Conservation (phyloP, 2,113 vertebrate species). For the Melospiza melodia region DNA sequence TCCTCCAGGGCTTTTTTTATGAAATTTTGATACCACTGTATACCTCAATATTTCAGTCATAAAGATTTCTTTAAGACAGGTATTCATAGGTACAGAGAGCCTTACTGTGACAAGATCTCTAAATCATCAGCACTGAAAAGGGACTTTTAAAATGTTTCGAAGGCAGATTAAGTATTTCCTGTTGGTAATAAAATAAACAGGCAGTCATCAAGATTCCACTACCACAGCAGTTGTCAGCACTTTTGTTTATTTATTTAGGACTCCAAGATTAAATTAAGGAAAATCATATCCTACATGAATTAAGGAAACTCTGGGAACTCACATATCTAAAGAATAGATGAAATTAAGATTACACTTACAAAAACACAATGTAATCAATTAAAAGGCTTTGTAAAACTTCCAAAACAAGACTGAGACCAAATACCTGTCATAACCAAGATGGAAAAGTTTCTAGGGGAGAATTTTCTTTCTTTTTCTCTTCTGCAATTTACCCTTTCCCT, state of each 20-base stretch:
- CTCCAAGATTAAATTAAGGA: background rate
- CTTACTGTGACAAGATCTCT: background rate
- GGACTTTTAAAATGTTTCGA: background rate
- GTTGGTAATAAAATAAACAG: background rate
- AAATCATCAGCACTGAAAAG: background rate
- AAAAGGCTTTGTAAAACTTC: background rate
- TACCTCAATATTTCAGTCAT: background rate
- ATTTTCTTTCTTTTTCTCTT: background rate
- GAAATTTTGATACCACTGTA: background rate
- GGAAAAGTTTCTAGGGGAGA: background rate
- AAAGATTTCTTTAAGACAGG: background rate
- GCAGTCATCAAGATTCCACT: background rate
- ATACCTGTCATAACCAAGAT: fast-evolving
- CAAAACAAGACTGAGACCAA: background rate
- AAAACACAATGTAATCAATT: background rate
- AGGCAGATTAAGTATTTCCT: background rate
- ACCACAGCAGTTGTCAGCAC: background rate
- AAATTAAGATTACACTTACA: background rate
- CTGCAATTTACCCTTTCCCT: background rate
- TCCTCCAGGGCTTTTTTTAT: background rate
- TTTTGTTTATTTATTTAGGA: slow-evolving; percentile 26
- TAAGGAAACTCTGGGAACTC: background rate
- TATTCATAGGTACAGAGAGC: background rate
- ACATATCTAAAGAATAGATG: background rate
- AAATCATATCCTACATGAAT: background rate